Base-by-base conservation (phyloP, 1,140 invertebrate species). In the Watersipora subatra region DNA sequence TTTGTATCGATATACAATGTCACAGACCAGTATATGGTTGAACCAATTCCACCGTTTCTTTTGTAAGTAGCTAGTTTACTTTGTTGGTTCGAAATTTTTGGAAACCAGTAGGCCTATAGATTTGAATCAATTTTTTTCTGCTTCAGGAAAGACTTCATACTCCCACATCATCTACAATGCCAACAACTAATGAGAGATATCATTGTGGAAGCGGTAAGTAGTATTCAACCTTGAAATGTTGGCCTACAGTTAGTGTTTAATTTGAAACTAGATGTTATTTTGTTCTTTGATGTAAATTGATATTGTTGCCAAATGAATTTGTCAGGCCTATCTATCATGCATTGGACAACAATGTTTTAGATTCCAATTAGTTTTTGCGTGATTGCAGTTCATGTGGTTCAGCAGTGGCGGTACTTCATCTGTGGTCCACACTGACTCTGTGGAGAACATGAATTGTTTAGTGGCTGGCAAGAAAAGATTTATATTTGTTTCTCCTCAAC, bases 381-480 rank as follows among this genome's bases (percentile, higher is more conserved):
- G 34, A 2, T 62, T 15, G 20, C 58, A 73, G 7, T 65, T 76
- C 7, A 77, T 80, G 73, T 80, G 78, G 78, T 77, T 76, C 65
- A 80, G 77, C 61, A 77, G 76, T 69, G 78, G 78, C 3, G 77
- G 75, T 1, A 80, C 78, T 1, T 73, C 72, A 28, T 80, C 78
- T 59, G 78, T 80, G 0, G 72, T 76, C 3, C 79, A 81, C 65
- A 74, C 73, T 57, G 79, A 81, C 62, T 67, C 67, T n/a, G 67
- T 76, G 19, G 77, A 79, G 55, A 80, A 80, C 63, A 73, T 80
- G 28, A 78, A 77, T 63, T 80, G 78, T 70, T 30, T 77, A 12
- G 75, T 71, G 20, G 62, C 74, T n/a, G 78, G 78, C 61, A 67
- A 70, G 2, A 80, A 80, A 67, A 62, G 69, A 58, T 71, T 79